Conservation (phyloP, 1,140 invertebrate genomes). For the Metopolophium dirhodum region DNA sequence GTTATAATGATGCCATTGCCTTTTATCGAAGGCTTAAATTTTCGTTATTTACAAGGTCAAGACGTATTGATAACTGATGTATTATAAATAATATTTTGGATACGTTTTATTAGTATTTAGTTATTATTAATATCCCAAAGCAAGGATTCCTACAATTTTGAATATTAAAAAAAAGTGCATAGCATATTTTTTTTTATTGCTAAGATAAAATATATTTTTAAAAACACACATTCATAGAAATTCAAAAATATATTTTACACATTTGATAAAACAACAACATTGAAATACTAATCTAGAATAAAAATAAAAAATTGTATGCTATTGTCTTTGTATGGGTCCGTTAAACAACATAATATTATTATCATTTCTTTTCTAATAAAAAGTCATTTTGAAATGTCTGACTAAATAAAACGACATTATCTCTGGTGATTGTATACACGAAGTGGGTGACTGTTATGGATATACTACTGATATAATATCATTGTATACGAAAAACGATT, state of each 20-base stretch:
- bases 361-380: neutral
- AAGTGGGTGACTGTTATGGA: no score
- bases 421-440: neutral
- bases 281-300: no score
- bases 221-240: no score
- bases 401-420: neutral
- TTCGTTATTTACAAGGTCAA: neutral
- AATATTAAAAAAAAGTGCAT: no score
- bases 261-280: no score
- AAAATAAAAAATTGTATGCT: neutral
- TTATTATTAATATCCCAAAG: neutral
- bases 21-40: neutral
- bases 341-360: neutral
- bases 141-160: neutral
- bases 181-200: no score
- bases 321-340: neutral
- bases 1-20: neutral
- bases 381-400: neutral
- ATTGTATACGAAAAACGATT: no score
- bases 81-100: neutral
- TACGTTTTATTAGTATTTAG: neutral
- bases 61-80: no score
- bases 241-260: no score
- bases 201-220: neutral
- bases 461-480: no score